phyloP scores from a whole-genome alignment of 2,888 invertebrate genomes.

The Thyatira batis region DNA sequence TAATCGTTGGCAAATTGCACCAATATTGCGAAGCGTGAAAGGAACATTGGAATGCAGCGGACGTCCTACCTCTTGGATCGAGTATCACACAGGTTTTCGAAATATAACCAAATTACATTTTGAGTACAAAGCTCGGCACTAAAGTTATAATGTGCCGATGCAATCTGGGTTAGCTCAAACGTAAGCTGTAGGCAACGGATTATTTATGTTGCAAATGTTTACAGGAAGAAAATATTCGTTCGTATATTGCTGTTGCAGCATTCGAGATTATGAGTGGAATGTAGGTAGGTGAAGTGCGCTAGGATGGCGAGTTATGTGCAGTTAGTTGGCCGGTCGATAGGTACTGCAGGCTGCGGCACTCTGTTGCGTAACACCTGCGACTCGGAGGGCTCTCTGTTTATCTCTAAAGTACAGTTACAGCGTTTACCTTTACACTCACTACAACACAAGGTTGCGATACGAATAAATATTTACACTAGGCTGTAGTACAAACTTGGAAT shows the following conservation, averaged over 20 bases:
- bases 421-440: conserved; percentile 48
- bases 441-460: conserved; percentile 11
- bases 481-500: conserved; percentile 13
- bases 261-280: conserved; percentile 4
- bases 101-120: conserved; percentile 12
- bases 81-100: conserved; percentile 21
- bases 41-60: conserved; percentile 63
- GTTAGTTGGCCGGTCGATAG: conserved; percentile 60
- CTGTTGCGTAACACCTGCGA: conserved; percentile 65
- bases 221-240: not conserved
- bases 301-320: conserved; percentile 18
- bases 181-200: not conserved
- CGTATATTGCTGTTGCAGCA: not conserved
- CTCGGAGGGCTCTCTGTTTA: conserved; percentile 40
- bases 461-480: conserved; percentile 10
- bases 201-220: not conserved
- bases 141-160: not conserved
- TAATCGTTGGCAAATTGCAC: conserved; percentile 49
- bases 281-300: conserved; percentile 10
- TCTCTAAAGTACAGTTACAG: conserved; percentile 59
- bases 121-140: not conserved
- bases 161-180: not conserved
- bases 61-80: conserved; percentile 40
- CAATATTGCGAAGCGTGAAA: conserved; percentile 63
- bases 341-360: conserved; percentile 49